Percentiles rank a stretch among this genome's conserved stretches.
Evolutionary conservation across 1,140 invertebrate species (phyloP).

Genomic region (Fopius arisanus): DNA sequence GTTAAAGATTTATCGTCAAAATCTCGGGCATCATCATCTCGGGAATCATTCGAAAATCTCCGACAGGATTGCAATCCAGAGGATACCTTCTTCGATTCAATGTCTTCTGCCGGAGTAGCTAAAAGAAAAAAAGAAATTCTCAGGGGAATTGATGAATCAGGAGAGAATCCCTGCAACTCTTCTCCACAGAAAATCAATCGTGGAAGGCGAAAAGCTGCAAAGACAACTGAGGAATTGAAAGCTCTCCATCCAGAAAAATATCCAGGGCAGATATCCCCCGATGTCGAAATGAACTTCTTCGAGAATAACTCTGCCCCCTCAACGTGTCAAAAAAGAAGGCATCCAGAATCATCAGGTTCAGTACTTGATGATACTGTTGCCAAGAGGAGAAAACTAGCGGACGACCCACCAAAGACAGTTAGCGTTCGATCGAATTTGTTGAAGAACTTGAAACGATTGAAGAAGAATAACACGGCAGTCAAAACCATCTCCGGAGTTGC

Average conservation of each 20-base stretch:
- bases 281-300: background rate
- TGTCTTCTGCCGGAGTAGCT: too few species aligned
- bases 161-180: too few species aligned
- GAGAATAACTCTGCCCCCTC: background rate
- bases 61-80: background rate
- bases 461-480: background rate
- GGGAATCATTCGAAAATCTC: background rate
- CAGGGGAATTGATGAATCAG: too few species aligned
- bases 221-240: background rate
- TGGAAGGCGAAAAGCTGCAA: too few species aligned
- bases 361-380: background rate
- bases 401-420: background rate
- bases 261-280: too few species aligned
- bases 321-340: background rate
- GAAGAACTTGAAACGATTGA: background rate
- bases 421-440: background rate
- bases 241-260: background rate
- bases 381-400: background rate
- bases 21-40: background rate
- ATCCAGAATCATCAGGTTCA: background rate
- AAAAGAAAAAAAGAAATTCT: too few species aligned
- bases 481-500: background rate
- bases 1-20: background rate
- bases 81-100: too few species aligned
- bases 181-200: too few species aligned